Conservation (phyloP, 2,113 vertebrate genomes). For the Spea multiplicata region DNA sequence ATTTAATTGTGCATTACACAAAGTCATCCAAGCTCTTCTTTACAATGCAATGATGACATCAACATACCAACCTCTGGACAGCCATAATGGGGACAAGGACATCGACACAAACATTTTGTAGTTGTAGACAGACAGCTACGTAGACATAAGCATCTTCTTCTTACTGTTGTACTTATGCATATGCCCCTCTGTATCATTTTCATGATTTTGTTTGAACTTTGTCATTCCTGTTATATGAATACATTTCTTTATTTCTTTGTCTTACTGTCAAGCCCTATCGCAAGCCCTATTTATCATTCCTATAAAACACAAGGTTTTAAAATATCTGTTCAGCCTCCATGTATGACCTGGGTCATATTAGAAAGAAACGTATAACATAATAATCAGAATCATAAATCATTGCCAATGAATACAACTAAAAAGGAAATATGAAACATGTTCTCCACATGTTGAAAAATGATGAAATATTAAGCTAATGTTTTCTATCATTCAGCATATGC, state of each 20-base stretch:
- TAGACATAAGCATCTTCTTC: too few relatives aligned
- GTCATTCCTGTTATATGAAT: background rate
- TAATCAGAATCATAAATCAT: constrained; percentile 31
- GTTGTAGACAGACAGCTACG: too few relatives aligned
- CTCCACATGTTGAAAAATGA: background rate
- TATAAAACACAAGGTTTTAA: constrained; percentile 21
- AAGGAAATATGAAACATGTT: constrained; percentile 2
- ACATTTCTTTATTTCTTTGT: constrained; percentile 7
- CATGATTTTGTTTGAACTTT: background rate
- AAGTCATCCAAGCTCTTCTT: too few relatives aligned
- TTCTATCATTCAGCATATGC: constrained; percentile 33
- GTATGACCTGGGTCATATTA: constrained; percentile 26
- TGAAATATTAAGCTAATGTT: constrained; percentile 34
- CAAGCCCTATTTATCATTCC: constrained; percentile 2
- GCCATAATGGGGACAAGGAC: too few relatives aligned
- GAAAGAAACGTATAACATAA: constrained; percentile 23
- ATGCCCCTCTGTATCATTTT: too few relatives aligned
- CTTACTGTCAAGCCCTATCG: constrained; percentile 20
- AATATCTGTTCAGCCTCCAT: constrained; percentile 19
- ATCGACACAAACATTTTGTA: too few relatives aligned
- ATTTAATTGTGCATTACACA: too few relatives aligned
- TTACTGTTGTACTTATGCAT: too few relatives aligned
- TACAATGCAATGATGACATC: too few relatives aligned
- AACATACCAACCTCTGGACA: too few relatives aligned
- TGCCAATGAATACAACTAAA: background rate